phyloP scores from a whole-genome alignment of 2,888 invertebrate genomes.

The Aromia moschata region DNA sequence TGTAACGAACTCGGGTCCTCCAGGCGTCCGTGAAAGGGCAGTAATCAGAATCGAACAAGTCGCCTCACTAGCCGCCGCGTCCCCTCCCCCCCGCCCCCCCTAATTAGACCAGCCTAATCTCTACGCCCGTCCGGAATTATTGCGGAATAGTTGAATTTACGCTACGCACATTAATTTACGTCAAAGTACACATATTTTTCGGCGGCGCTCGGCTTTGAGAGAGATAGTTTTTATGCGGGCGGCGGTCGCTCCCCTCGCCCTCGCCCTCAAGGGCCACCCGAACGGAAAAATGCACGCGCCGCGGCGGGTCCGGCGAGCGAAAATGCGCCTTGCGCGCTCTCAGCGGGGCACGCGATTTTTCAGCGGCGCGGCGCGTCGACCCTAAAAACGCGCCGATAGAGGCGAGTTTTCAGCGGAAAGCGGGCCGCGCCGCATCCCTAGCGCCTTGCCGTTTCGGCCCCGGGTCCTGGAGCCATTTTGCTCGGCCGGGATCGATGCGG shows the following conservation, averaged over 20 bases:
- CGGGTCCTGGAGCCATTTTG: conserved; percentile 64
- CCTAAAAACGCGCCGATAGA: conserved; percentile 59
- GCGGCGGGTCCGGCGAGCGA: conserved; percentile 53
- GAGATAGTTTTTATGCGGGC: conserved; percentile 64
- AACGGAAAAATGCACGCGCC: conserved; percentile 60
- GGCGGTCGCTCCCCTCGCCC: conserved; percentile 50
- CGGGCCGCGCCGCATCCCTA: conserved; percentile 56
- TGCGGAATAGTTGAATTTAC: conserved; percentile 64
- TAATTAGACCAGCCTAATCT: conserved; percentile 39
- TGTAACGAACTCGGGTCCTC: conserved; percentile 35
- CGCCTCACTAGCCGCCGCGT: conserved; percentile 18
- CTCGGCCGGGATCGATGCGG: conserved; percentile 62
- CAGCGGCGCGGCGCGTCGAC: conserved; percentile 58
- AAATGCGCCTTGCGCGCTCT: conserved; percentile 60
- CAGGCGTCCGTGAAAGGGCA: no score
- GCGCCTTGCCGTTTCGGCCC: conserved; percentile 62
- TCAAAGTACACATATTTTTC: conserved; percentile 65
- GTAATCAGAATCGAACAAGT: conserved; percentile 18
- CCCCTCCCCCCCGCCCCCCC: conserved; percentile 19
- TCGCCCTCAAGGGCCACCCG: conserved; percentile 58
- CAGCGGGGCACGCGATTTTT: conserved; percentile 62
- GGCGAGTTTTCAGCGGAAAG: conserved; percentile 55
- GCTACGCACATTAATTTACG: conserved; percentile 65
- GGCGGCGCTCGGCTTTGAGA: conserved; percentile 61
- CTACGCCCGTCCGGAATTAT: conserved; percentile 55